Evolutionary conservation across 2,113 vertebrate species (phyloP).

Genomic region (Nestor notabilis): DNA sequence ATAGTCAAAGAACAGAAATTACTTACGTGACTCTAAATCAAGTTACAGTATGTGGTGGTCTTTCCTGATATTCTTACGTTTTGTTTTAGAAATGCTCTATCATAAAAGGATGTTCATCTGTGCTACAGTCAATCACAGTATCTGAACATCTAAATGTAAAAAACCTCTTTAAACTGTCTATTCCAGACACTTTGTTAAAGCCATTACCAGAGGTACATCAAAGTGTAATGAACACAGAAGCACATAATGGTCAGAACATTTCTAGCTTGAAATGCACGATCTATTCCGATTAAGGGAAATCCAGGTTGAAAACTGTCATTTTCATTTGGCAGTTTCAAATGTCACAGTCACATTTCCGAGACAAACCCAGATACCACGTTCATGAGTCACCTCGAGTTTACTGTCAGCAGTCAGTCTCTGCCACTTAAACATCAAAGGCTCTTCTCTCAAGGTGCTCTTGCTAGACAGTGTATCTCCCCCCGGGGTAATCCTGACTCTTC

Average conservation of each 20-base stretch:
- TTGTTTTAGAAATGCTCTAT: not conserved
- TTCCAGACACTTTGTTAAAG: constrained; percentile 45
- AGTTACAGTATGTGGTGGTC: not conserved
- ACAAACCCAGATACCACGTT: not conserved
- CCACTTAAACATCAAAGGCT: not conserved
- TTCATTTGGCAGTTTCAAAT: constrained; percentile 3
- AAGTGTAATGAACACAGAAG: constrained; percentile 15
- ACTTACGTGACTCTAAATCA: not conserved
- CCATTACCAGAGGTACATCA: constrained; percentile 5
- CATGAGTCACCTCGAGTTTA: not conserved
- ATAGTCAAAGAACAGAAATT: not conserved
- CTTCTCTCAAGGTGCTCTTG: fast-evolving
- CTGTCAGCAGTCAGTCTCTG: not conserved
- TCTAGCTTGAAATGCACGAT: not conserved
- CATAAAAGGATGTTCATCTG: not conserved
- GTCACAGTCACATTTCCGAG: not conserved
- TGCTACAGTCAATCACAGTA: not conserved
- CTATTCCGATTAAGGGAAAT: not conserved
- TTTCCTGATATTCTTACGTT: not conserved
- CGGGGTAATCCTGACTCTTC: not conserved
- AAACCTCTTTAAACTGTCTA: not conserved
- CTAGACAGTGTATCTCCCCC: not conserved
- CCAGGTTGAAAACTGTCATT: constrained; percentile 3
- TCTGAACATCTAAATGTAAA: constrained; percentile 23
- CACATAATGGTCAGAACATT: constrained; percentile 18